phyloP scores from a whole-genome alignment of 2,888 invertebrate genomes.

The Amphipoea lucens region DNA sequence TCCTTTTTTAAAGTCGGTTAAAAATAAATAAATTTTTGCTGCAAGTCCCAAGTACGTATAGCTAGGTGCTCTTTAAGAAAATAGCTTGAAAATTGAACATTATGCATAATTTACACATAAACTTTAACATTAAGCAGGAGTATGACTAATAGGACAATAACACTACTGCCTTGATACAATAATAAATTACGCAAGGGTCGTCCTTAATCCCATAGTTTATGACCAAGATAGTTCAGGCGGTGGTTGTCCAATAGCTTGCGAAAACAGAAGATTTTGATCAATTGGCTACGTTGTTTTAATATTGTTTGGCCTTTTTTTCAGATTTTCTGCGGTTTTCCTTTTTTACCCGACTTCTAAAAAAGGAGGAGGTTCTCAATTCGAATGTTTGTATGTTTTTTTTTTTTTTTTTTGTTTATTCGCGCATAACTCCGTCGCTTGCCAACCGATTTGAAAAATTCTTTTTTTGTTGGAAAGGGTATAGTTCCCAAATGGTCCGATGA shows the following conservation, averaged over 20 bases:
- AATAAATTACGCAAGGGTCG: constrained; percentile 61
- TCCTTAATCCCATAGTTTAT: constrained; percentile 63
- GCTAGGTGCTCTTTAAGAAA: neutral
- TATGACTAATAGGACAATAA: constrained; percentile 42
- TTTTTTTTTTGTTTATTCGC: too few relatives aligned
- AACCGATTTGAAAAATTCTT: too few relatives aligned
- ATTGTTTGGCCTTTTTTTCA: neutral
- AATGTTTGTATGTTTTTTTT: too few relatives aligned
- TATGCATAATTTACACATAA: constrained; percentile 17
- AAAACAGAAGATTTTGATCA: constrained; percentile 32
- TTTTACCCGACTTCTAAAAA: too few relatives aligned
- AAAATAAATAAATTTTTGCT: neutral
- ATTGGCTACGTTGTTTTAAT: constrained; percentile 23
- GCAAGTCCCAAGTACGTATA: neutral
- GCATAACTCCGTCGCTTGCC: too few relatives aligned
- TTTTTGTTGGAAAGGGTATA: too few relatives aligned
- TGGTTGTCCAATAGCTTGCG: constrained; percentile 41
- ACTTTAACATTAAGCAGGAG: constrained; percentile 24
- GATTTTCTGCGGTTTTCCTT: neutral
- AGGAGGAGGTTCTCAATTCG: too few relatives aligned
- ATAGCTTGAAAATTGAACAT: neutral
- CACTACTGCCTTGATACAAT: constrained; percentile 40
- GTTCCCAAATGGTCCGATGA: too few relatives aligned
- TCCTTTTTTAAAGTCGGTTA: too few relatives aligned
- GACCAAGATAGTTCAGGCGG: constrained; percentile 51